Conservation (phyloP, 2,888 invertebrate genomes). For the Papilio elwesi region DNA sequence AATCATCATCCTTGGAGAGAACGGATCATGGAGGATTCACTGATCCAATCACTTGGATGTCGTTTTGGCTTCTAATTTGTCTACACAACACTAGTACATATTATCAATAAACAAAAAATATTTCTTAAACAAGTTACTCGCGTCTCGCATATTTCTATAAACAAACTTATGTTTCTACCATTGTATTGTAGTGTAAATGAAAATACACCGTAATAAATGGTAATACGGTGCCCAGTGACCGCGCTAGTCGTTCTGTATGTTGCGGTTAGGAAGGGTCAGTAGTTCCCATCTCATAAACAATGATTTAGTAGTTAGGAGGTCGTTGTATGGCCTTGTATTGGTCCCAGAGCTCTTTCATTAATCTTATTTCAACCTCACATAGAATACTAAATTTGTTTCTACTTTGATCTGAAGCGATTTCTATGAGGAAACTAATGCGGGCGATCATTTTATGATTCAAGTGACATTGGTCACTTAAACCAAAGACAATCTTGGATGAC, state of each 20-base stretch:
- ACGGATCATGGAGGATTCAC: too few relatives aligned
- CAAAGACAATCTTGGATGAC: too few relatives aligned
- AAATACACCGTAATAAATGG: not conserved
- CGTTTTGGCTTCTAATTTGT: too few relatives aligned
- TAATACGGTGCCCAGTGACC: conserved; percentile 17
- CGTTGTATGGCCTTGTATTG: conserved; percentile 41
- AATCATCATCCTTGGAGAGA: too few relatives aligned
- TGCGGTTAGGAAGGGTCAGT: conserved; percentile 42
- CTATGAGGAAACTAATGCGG: not conserved
- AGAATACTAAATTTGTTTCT: conserved; percentile 24
- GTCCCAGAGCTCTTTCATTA: conserved; percentile 27
- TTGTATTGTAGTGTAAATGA: not conserved
- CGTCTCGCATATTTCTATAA: not conserved
- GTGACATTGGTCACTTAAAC: too few relatives aligned
- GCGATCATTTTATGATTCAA: too few relatives aligned
- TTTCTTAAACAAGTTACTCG: not conserved
- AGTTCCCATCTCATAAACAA: conserved; percentile 54
- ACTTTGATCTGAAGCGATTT: not conserved
- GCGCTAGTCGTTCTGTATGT: not conserved
- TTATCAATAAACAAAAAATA: too few relatives aligned
- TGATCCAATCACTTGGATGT: too few relatives aligned
- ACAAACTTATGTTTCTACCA: not conserved
- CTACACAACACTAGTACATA: too few relatives aligned
- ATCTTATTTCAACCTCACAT: conserved; percentile 18
- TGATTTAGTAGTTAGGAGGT: conserved; percentile 51